Evolutionary conservation across 2,113 vertebrate genomes (phyloP).

Genomic region (Syngnathoides biaculeatus): DNA sequence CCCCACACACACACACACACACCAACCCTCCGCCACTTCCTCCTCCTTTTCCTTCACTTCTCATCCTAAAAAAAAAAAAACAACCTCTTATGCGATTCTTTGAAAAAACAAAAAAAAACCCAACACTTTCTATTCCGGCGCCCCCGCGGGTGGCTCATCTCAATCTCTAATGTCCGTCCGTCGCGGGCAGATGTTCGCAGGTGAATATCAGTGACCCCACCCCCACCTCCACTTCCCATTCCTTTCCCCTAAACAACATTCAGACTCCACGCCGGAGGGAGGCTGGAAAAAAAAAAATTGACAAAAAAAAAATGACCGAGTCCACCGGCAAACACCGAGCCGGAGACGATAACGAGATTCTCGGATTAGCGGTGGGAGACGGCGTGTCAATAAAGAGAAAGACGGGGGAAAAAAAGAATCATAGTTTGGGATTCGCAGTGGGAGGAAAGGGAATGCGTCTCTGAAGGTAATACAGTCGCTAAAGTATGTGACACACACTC

Average conservation of each 20-base stretch:
- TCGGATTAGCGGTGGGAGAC: slow-evolving; percentile 55
- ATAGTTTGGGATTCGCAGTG: slow-evolving; percentile 16
- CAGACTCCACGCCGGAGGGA: slow-evolving; percentile 33
- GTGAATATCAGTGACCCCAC: slow-evolving; percentile 48
- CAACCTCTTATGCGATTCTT: slow-evolving; percentile 69
- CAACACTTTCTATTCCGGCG: no score
- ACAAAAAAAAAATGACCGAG: slow-evolving; percentile 34
- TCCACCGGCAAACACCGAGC: slow-evolving; percentile 35
- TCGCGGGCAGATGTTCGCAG: slow-evolving; percentile 68
- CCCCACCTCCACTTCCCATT: not conserved
- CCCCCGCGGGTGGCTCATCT: slow-evolving; percentile 63
- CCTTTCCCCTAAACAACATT: slow-evolving; percentile 32
- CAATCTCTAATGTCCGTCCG: slow-evolving; percentile 40
- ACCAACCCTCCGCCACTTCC: slow-evolving; percentile 62
- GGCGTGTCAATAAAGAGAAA: slow-evolving; percentile 40
- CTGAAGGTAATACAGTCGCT: slow-evolving; percentile 14
- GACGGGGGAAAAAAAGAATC: slow-evolving; percentile 20
- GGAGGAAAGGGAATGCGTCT: slow-evolving; percentile 10
- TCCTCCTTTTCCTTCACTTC: slow-evolving; percentile 48
- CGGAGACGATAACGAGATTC: slow-evolving; percentile 51
- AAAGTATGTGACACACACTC: slow-evolving; percentile 19
- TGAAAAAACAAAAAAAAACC: slow-evolving; percentile 35
- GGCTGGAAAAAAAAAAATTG: slow-evolving; percentile 4
- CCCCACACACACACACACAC: no score
- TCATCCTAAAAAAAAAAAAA: slow-evolving; percentile 59